Base-by-base conservation (phyloP, 2,113 vertebrate genomes). In the Anhinga rufa region DNA sequence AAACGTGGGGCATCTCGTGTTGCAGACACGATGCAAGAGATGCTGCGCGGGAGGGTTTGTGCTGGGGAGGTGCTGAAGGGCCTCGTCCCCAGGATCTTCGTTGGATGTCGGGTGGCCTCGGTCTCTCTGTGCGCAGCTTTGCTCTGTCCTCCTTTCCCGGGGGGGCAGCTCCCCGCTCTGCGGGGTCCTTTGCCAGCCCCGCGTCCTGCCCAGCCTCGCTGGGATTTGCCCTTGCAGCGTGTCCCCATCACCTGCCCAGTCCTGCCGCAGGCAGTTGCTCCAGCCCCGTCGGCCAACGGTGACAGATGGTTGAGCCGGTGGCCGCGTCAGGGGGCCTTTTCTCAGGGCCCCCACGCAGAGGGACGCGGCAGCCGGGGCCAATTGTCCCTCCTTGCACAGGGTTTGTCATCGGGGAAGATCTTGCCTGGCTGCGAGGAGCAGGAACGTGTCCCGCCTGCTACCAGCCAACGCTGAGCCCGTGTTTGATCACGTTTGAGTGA, bases 291-390 rank as follows among this genome's bases (percentile, higher is more conserved):
- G 87, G 96, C 92, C 95, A 83, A 7, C 60, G 55, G 72, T 74
- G 95, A 94, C 97, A 98, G 97, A 97, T 98, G 97, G 98, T 55
- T 29, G 81, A 83, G 86, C 51, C 0, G 57, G 91, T 77, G 95
- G 87, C 96, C n/a, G 6, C 68, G 5, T 10, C 4, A 0, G 36
- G 22, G 17, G 11, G 6, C 57, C n/a, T 57, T 86, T 91, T 66
- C 92, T 92, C 87, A 78, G 44, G 25, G 44, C 7, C 29, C 48
- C 62, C 58, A 20, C 0, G 0, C 65, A 62, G 70, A 64, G 65
- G 32, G 86, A 38, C 0, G 12, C 5, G 3, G 69, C 82, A 82
- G 32, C 38, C 16, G 3, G 61, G 18, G 38, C 69, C 18, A 2
- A 22, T 82, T n/a, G 0, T 64, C 49, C 19, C 49, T 88, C 20